Percentiles rank a stretch among this genome's conserved stretches.
Evolutionary conservation across 2,888 invertebrate species (phyloP).

Genomic region (Acanthosepion esculentum): DNA sequence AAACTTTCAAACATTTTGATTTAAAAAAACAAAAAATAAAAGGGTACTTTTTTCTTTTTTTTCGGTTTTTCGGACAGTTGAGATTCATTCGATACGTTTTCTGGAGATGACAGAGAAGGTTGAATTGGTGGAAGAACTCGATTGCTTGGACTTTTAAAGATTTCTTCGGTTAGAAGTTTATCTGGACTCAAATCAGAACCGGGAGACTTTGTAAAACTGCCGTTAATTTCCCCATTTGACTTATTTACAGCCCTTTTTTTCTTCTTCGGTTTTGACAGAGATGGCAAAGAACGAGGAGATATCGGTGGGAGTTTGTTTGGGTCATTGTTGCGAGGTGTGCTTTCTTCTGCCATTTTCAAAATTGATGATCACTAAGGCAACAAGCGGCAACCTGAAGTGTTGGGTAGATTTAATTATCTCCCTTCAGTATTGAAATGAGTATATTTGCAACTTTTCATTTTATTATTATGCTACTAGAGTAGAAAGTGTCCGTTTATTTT

Average conservation of each 20-base stretch:
- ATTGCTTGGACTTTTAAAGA: background rate
- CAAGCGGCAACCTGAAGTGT: background rate
- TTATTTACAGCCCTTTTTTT: background rate
- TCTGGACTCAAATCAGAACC: background rate
- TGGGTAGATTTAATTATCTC: background rate
- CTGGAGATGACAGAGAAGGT: background rate
- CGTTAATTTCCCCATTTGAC: background rate
- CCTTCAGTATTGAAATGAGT: background rate
- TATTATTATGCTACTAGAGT: no score
- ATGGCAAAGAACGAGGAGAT: constrained; percentile 35
- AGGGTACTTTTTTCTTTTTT: background rate
- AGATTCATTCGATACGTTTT: background rate
- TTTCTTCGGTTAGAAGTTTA: background rate
- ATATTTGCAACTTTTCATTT: no score
- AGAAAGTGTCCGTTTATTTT: no score
- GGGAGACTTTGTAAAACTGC: constrained; percentile 6
- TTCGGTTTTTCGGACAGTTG: background rate
- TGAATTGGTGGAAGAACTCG: background rate
- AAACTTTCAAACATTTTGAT: background rate
- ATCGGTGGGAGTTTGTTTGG: constrained; percentile 25
- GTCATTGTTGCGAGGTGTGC: background rate
- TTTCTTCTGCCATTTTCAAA: constrained; percentile 8
- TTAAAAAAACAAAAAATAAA: background rate
- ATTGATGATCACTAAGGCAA: constrained; percentile 14
- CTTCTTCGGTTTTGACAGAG: background rate